Base-by-base conservation (phyloP, 2,797 vertebrate genomes). In the Sternarchorhynchus goeldii region DNA sequence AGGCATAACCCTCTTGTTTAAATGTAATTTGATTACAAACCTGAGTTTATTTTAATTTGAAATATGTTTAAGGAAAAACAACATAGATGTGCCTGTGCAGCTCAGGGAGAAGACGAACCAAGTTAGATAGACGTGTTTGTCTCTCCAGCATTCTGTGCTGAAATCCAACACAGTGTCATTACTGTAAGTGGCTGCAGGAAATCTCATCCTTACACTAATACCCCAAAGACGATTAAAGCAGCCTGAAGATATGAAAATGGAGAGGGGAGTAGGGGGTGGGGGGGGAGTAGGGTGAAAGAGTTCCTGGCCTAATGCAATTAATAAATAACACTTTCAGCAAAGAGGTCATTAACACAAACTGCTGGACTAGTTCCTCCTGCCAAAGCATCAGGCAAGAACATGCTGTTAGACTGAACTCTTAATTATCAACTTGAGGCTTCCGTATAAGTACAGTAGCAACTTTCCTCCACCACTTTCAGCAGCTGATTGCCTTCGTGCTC, bases 311-410 rank as follows among this genome's bases (percentile, higher is more conserved):
- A 79, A 86, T 78, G 79, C 72, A 79, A 89, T 90, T 89, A 83
- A 88, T 85, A 88, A 86, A 80, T 17, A 81, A 78, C 80, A 82
- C 85, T 73, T 87, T 41, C 77, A 78, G 74, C 81, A 82, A 88
- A 87, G 81, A 88, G 82, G 76, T 81, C 78, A 82, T 90, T 89
- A 88, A 86, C 81, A 84, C 81, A 82, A 85, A 79, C 83, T 85
- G 83, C 83, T 79, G 84, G 76, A 83, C 79, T 85, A 83, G 73
- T 83, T 87, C 82, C 70, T 68, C 59, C 80, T 82, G 86, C 74
- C 85, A 86, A 83, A 84, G 75, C 81, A 87, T 82, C 82, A 76
- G 73, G 57, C 65, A 71, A 64, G 68, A 79, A 78, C 75, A 86
- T 58, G 2, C 59, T 55, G 62, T 69, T 80, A 73, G 72, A 74